Evolutionary conservation across 2,797 vertebrate genomes (phyloP), one percentile per base, ranked within the genome.

Genomic region (Pseudomugil tenellus): DNA sequence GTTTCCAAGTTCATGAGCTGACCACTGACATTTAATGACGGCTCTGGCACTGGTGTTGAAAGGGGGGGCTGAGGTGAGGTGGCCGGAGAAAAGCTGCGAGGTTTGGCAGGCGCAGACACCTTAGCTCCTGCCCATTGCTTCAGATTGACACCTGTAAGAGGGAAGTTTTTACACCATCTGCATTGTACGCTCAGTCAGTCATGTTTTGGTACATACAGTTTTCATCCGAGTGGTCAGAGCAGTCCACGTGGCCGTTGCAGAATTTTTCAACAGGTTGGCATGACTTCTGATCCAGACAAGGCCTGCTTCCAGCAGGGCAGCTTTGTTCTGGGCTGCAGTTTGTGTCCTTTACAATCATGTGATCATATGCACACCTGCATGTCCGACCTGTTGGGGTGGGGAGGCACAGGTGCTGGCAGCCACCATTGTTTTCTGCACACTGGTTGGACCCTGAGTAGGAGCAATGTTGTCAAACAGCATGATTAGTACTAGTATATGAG

Each of bases 391-490:
- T 52, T 0, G 95, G 95, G 21, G 91, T 92, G 13, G 96, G 91
- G 3, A 98, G 90, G 80, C 97, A 99, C 29, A 98, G 86, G 58
- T 97, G 96, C 63, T 91, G 89, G 52, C 97, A 97, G 55, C 94
- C 91, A 2, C 96, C 97, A 0, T 97, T 96, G 68, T 81, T 91
- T 76, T 86, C 83, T 0, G 91, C 73, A 37, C 97, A 98, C 37
- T 69, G 66, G 3, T 95, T 96, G 13, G 88, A 93, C 43, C 95
- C 97, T 98, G 78, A 2, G 17, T 5, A 56, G 54, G 6, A 28
- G 26, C 6, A 16, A 1, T 31, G n/a, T n/a, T n/a, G n/a, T n/a
- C n/a, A n/a, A n/a, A n/a, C n/a, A n/a, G n/a, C n/a, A n/a, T n/a
- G n/a, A n/a, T n/a, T n/a, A n/a, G n/a, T n/a, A n/a, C n/a, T n/a